Base-by-base conservation (phyloP, 2,888 invertebrate genomes). In the Ormyrus thymus region DNA sequence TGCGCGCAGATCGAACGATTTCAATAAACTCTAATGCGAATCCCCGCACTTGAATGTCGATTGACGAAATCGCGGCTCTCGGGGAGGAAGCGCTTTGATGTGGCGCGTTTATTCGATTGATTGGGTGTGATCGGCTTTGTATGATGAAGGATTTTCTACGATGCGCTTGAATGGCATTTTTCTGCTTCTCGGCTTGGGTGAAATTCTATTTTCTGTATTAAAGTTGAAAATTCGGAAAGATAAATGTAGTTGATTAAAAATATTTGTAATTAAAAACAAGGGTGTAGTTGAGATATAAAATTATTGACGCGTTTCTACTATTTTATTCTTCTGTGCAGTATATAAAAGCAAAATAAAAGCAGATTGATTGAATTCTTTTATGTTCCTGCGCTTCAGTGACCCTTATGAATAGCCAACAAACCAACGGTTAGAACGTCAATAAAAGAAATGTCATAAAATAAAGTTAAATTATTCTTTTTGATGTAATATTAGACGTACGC, bases 101-200 rank as follows among this genome's bases (percentile, higher is more conserved):
- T 29, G 15, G n/a, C 55, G 11, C 13, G n/a, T 68, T 66, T 45
- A 59, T 66, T 66, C 59, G 50, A 51, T 74, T 74, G 65, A 74
- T 59, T 66, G 58, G 45, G 59, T 45, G 43, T n/a, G 58, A 74
- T 56, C 29, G 65, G 51, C 59, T 74, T 65, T 55, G 46, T 29
- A 29, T 29, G 29, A 29, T 0, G 29, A 29, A 29, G 29, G 29
- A 29, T 29, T 29, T 29, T 29, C 29, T 29, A 29, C 4, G 29
- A 29, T 29, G 29, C 29, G 29, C 29, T 29, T 29, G 29, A 29
- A 29, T 29, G 29, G 29, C 4, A 29, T 29, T 4, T 29, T 29
- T 29, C 29, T 29, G 29, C 29, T 29, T 29, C 29, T 29, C 29
- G 29, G 29, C 29, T 29, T 29, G 0, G 2, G 29, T 29, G 29